phyloP scores from a whole-genome alignment of 2,888 invertebrate species.

The Lathronympha strigana region DNA sequence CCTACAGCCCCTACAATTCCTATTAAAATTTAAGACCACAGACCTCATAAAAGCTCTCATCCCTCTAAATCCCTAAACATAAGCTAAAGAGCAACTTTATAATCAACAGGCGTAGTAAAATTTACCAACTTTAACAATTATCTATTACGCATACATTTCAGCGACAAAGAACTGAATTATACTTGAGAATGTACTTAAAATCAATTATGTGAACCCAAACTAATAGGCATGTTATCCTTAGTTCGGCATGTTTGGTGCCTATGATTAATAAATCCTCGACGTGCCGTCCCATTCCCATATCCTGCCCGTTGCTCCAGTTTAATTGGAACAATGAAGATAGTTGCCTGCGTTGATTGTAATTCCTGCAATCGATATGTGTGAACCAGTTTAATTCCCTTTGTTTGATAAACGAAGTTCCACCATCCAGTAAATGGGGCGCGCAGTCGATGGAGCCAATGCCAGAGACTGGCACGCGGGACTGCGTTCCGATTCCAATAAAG shows the following conservation, averaged over 20 bases:
- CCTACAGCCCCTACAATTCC: constrained; percentile 19
- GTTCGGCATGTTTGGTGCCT: constrained; percentile 17
- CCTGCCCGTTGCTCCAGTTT: constrained; percentile 62
- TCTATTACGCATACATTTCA: background rate
- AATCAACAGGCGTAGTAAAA: constrained; percentile 4
- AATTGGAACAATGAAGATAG: constrained; percentile 68
- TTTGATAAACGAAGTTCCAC: constrained; percentile 58
- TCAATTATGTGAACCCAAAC: constrained; percentile 27
- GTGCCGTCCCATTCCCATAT: constrained; percentile 47
- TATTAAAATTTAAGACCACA: constrained; percentile 26
- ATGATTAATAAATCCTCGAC: constrained; percentile 34
- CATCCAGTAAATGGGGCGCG: constrained; percentile 53
- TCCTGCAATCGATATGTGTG: constrained; percentile 66
- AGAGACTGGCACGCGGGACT: constrained; percentile 21
- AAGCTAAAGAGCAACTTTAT: constrained; percentile 9
- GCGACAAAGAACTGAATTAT: background rate
- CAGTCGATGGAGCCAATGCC: constrained; percentile 44
- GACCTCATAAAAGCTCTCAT: constrained; percentile 18
- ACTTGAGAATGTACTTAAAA: constrained; percentile 16
- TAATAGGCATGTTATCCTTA: constrained; percentile 30
- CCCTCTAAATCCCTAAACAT: constrained; percentile 12
- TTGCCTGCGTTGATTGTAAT: constrained; percentile 64
- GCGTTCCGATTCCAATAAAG: constrained; percentile 31
- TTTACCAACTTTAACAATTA: constrained; percentile 1
- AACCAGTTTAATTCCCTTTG: constrained; percentile 72